These are phyloP conservation scores for Cromileptes altivelis DNA, from an alignment of 2,113 vertebrate genomes.

Conservation along the genomic window DNA sequence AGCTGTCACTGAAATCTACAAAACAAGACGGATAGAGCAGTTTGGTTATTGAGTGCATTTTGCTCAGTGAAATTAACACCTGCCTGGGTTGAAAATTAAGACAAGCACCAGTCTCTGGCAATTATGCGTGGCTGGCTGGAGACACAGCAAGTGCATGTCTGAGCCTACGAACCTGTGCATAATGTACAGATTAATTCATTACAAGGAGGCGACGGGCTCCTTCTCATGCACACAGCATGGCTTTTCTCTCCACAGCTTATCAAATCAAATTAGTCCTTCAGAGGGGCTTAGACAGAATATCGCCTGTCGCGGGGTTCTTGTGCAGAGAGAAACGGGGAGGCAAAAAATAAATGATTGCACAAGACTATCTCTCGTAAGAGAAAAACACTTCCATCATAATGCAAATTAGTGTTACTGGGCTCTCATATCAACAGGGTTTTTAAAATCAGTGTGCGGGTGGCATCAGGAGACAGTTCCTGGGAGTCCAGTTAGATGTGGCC, in stretches of 20 bases:
- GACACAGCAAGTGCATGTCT: neutral
- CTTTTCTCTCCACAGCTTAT: conserved; percentile 33
- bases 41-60: conserved; percentile 11
- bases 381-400: conserved; percentile 45
- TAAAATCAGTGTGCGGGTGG: conserved; percentile 32
- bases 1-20: conserved; percentile 35
- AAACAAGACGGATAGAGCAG: conserved; percentile 1
- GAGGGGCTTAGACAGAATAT: conserved; percentile 10
- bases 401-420: conserved; percentile 35
- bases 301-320: conserved; percentile 18
- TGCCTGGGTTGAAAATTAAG: conserved; percentile 30
- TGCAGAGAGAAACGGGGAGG: neutral
- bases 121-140: conserved; percentile 19
- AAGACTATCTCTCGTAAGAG: neutral
- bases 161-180: conserved; percentile 17
- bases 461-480: conserved; percentile 23
- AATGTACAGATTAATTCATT: conserved; percentile 52
- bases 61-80: conserved; percentile 28
- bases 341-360: conserved; percentile 10
- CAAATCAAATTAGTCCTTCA: conserved; percentile 59
- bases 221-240: conserved; percentile 19
- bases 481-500: conserved; percentile 29
- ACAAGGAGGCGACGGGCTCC: conserved; percentile 19
- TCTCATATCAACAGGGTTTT: conserved; percentile 42
- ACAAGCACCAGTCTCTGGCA: conserved; percentile 18